These are phyloP conservation scores for Sebastes nivosus DNA, from an alignment of 2,797 vertebrate genomes.

Conservation along the genomic window DNA sequence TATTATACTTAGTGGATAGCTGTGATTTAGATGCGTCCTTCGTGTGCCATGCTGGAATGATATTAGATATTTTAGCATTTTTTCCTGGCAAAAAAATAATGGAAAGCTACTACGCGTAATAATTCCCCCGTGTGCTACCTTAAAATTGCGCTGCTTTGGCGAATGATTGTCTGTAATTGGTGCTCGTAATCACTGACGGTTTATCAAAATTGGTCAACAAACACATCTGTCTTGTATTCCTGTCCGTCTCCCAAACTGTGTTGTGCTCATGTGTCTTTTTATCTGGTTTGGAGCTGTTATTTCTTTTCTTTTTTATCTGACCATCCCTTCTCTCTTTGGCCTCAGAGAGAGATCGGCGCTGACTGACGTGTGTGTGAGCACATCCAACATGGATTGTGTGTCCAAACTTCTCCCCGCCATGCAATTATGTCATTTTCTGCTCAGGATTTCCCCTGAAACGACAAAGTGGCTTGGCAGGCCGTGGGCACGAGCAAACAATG, in stretches of 20 bases:
- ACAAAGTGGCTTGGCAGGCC: slow-evolving; percentile 62
- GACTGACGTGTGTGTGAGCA: slow-evolving; percentile 45
- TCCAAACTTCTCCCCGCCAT: slow-evolving; percentile 59
- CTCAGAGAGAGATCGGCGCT: slow-evolving; percentile 6
- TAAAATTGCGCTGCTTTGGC: slow-evolving; percentile 25
- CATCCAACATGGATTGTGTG: slow-evolving; percentile 37
- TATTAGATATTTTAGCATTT: slow-evolving; percentile 14
- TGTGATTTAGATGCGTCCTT: slow-evolving; percentile 3
- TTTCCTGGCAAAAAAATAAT: slow-evolving; percentile 11
- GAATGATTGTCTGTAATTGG: slow-evolving; percentile 31
- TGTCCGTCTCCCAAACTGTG: slow-evolving; percentile 8
- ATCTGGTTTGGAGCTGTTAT: slow-evolving; percentile 31
- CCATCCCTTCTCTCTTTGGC: slow-evolving; percentile 7
- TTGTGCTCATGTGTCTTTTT: slow-evolving; percentile 40
- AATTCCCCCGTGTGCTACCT: slow-evolving; percentile 10
- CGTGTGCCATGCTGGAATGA: slow-evolving; percentile 10
- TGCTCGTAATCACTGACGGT: slow-evolving; percentile 24
- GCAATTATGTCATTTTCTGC: slow-evolving; percentile 74
- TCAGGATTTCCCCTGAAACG: slow-evolving; percentile 61
- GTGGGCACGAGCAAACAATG: slow-evolving; percentile 23
- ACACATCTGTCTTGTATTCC: slow-evolving; percentile 14
- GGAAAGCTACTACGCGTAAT: slow-evolving; percentile 29
- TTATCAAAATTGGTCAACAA: slow-evolving; percentile 33
- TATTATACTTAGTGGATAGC: slow-evolving; percentile 6
- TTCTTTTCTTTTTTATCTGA: slow-evolving; percentile 7